Base-by-base conservation (phyloP, 2,113 vertebrate species). In the Oryzias celebensis region DNA sequence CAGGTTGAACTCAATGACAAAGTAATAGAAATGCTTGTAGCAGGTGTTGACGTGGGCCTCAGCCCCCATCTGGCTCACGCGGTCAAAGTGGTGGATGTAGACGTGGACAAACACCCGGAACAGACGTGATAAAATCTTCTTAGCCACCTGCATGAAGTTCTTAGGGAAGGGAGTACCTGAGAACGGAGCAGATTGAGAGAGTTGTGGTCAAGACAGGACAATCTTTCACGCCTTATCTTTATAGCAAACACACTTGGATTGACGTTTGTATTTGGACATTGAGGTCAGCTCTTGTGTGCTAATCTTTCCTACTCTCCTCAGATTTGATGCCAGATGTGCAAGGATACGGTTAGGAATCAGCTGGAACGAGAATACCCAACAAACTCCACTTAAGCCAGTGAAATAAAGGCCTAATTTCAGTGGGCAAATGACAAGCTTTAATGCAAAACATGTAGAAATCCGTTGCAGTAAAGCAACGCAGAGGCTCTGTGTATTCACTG, bases 11-110 rank as follows among this genome's bases (percentile, higher is more conserved):
- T 97, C 94, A 4, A 85, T 91, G 71, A 98, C 95, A 15, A 99
- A 99, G 89, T 98, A 96, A 90, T 95, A 99, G 89, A 98, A 98
- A 90, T 99, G 97, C 91, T 98, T 99, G 91, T 98, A 98, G 91
- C 97, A 99, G 83, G 97, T 98, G 82, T 98, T 99, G 52, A 98
- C 96, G 0, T 99, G 97, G 7, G 97, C 97, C 83, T 99, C 97
- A 0, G 97, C 96, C 20, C 97, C 96, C 95, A 98, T 94, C 82
- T 96, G 95, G 49, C 92, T 93, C 48, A 99, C 95, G 1, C 95
- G 91, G 87, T 98, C 97, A 0, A 98, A 99, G 74, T 98, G 97
- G 89, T 99, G 97, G 87, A 99, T 98, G 90, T 99, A 98, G 73
- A 98, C 97, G 0, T 99, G 97, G 45, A 99, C 97, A 17, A 99